These are phyloP conservation scores for Rhinella marina DNA, from an alignment of 2,797 vertebrate species.

Conservation along the genomic window DNA sequence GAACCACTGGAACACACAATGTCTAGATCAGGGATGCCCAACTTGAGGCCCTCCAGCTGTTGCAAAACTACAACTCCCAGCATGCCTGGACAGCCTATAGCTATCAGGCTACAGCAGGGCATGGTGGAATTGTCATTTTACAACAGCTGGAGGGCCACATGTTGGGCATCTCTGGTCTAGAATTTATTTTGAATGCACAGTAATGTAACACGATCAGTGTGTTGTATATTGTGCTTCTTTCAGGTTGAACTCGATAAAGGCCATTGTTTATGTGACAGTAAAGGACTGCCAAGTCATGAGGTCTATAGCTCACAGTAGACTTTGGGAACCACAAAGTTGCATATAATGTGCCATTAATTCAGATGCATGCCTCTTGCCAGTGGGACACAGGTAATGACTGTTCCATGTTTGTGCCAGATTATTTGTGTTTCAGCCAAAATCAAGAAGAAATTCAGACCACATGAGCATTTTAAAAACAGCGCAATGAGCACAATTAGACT, in stretches of 20 bases:
- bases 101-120: too few species aligned
- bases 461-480: slow-evolving; percentile 46
- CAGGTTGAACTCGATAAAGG: neutral
- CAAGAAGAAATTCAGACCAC: slow-evolving; percentile 7
- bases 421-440: slow-evolving; percentile 39
- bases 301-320: slow-evolving; percentile 28
- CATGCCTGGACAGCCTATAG: too few species aligned
- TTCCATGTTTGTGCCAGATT: slow-evolving; percentile 42
- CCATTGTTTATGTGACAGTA: slow-evolving; percentile 16
- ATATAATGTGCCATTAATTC: slow-evolving; percentile 48
- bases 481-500: slow-evolving; percentile 43
- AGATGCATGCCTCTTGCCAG: slow-evolving; percentile 38
- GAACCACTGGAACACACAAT: too few species aligned
- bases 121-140: too few species aligned
- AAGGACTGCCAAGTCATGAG: slow-evolving; percentile 24
- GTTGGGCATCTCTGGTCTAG: too few species aligned
- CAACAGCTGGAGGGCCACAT: too few species aligned
- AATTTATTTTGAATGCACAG: too few species aligned
- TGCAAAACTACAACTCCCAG: too few species aligned
- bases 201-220: neutral
- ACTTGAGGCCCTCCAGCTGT: too few species aligned
- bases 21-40: too few species aligned
- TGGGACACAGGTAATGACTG: slow-evolving; percentile 38
- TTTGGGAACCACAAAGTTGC: slow-evolving; percentile 2
- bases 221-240: neutral